Base-by-base conservation (phyloP, 2,797 vertebrate genomes). In the Chloroceryle amazona region DNA sequence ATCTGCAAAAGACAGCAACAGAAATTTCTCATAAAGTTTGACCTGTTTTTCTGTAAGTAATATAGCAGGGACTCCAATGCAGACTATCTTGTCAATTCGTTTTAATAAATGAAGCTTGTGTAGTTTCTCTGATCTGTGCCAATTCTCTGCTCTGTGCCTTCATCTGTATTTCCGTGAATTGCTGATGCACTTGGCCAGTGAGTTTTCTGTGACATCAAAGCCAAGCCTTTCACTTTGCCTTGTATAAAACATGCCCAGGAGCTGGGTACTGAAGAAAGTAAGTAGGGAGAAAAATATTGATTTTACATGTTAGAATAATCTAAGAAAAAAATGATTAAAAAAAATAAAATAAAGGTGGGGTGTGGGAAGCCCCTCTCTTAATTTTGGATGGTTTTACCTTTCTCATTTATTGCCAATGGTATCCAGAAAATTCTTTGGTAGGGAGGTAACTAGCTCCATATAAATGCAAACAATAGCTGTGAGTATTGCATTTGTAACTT, bases 181-280 rank as follows among this genome's bases (percentile, higher is more conserved):
- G 86, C 93, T 46, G 92, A 73, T 80, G 90, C 84, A 90, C 80
- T 97, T 95, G 96, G 95, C 87, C 86, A 90, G 47, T 58, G 63
- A 83, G 73, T 94, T 95, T 89, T 93, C 96, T 49, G 66, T 42
- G 80, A 97, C 95, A 97, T 98, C 96, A 97, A 98, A 98, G 97
- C 62, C 82, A 88, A 94, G 81, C 54, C 82, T 96, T 92, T 94
- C n/a, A 19, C 86, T 98, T 97, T 95, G 78, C 95, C 74, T 86
- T 82, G 55, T 93, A 72, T 89, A 95, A 97, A 96, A 93, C 75
- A 92, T 92, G 65, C 57, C 70, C 86, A 90, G 94, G 87, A 97
- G 83, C 86, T 93, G 71, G 28, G 46, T 94, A 58, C 49, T 78
- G 83, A 78, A 94, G 44, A 93, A 94, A 92, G 80, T 89, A 93